Base-by-base conservation (phyloP, 2,888 invertebrate species). In the Lasioglossum calceatum region DNA sequence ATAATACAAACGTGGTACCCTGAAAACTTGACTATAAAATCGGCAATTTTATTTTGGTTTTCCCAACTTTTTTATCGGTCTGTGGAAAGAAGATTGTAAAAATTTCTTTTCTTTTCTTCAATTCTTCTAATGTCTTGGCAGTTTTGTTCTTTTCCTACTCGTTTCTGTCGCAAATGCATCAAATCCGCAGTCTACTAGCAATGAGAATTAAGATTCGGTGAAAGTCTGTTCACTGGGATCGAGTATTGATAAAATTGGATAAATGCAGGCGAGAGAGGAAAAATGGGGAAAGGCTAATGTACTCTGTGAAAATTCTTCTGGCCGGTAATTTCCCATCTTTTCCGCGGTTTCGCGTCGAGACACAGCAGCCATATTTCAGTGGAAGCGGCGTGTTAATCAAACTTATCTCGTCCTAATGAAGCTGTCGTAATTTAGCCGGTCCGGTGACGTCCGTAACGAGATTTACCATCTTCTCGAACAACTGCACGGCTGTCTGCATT, bases 341-440 rank as follows among this genome's bases (percentile, higher is more conserved):
- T 32, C 61, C 47, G n/a, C 2, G 23, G 47, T 27, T 70, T 42
- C 8, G 27, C 14, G 32, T 32, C 27, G 42, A 50, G 27, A 54
- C 39, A 70, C 39, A 19, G 5, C 39, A 42, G 50, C 27, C 77
- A 54, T 77, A 77, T 67, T 54, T 77, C 77, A 77, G 19, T 16
- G 44, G 77, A 27, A 42, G 67, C 73, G 8, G 73, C 73, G 47
- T 83, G 83, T 84, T 83, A 77, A 84, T 84, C 84, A 84, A 84
- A 84, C 83, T 84, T 84, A 84, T 74, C 77, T 77, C 82, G 44
- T 70, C 47, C 73, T 84, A 74, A 84, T 84, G 77, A 82, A 84
- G 77, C 83, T 77, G 83, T 84, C 77, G 77, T 27, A 74, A 74
- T 84, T 82, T 82, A 84, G 44, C 54, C 27, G 36, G 64, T 32